A percentile compares a stretch with the other conserved stretches of the same genome.
Evolutionary conservation across 2,888 invertebrate species (phyloP).

Genomic region (Melieria crassipennis): DNA sequence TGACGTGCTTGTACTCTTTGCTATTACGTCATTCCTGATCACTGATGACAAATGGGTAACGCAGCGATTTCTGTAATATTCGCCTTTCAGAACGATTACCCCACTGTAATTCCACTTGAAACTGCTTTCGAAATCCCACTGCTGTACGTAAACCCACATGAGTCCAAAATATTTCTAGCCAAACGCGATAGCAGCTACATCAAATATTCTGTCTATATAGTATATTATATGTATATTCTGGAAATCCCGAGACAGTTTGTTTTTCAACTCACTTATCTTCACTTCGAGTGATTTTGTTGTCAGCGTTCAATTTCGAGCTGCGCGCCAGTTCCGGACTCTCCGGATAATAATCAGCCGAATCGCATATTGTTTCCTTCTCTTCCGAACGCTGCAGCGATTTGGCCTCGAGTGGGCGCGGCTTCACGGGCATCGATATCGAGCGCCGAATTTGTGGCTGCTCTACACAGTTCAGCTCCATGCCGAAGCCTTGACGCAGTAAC

Average conservation of each 20-base stretch:
- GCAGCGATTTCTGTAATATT: too few species aligned
- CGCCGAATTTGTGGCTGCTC: slow-evolving; percentile 51
- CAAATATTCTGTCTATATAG: background rate
- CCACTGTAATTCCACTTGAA: background rate
- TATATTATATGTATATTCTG: background rate
- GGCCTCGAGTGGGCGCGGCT: slow-evolving; percentile 57
- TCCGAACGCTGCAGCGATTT: slow-evolving; percentile 57
- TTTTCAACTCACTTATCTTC: slow-evolving; percentile 54
- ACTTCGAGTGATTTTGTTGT: slow-evolving; percentile 44
- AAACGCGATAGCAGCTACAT: background rate
- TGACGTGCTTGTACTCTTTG: too few species aligned
- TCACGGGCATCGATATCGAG: slow-evolving; percentile 63
- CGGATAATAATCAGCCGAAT: slow-evolving; percentile 54
- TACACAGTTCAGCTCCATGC: too few species aligned
- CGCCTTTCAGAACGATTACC: background rate
- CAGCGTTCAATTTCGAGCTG: slow-evolving; percentile 46
- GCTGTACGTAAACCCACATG: too few species aligned
- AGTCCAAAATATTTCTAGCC: background rate
- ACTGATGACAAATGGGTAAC: too few species aligned
- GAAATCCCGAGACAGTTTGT: background rate
- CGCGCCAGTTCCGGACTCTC: slow-evolving; percentile 54
- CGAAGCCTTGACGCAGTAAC: too few species aligned
- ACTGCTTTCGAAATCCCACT: background rate
- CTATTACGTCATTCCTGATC: too few species aligned
- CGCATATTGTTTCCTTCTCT: slow-evolving; percentile 59